phyloP scores from a whole-genome alignment of 2,888 invertebrate genomes.

The Cinara cedri region DNA sequence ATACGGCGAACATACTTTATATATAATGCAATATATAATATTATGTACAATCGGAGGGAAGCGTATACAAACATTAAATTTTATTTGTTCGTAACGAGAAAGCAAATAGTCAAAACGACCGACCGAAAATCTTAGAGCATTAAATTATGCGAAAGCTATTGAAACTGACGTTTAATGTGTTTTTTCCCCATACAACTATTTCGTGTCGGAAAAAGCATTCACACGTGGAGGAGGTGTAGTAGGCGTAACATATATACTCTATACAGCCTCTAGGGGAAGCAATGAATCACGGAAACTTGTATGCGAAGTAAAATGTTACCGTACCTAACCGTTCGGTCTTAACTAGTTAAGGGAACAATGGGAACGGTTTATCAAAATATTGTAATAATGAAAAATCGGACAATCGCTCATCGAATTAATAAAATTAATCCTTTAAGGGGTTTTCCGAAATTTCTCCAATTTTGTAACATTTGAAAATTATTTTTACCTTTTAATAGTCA shows the following conservation, averaged over 20 bases:
- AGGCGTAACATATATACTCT: slow-evolving; percentile 22
- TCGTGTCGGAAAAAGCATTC: no score
- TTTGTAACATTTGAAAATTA: no score
- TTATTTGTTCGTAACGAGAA: slow-evolving; percentile 8
- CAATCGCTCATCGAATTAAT: not conserved
- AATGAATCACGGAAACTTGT: slow-evolving; percentile 45
- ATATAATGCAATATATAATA: not conserved
- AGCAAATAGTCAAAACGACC: slow-evolving; percentile 13
- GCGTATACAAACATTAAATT: not conserved
- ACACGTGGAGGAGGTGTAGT: not conserved
- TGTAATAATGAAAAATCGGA: not conserved
- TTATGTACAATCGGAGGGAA: no score
- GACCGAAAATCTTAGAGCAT: not conserved
- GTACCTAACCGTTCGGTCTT: slow-evolving; percentile 15
- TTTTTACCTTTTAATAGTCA: no score
- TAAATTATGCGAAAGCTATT: slow-evolving; percentile 38
- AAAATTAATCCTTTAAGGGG: no score
- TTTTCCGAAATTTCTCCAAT: no score
- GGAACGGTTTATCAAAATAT: slow-evolving; percentile 6
- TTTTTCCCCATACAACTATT: no score
- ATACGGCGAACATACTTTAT: not conserved
- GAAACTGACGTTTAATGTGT: slow-evolving; percentile 45
- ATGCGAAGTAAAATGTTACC: not conserved
- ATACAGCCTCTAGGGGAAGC: slow-evolving; percentile 21
- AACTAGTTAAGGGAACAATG: slow-evolving; percentile 11